Percentiles rank a stretch among this genome's conserved stretches.
Evolutionary conservation across 2,888 invertebrate species (phyloP).

Genomic region (Watsonalla cultraria): DNA sequence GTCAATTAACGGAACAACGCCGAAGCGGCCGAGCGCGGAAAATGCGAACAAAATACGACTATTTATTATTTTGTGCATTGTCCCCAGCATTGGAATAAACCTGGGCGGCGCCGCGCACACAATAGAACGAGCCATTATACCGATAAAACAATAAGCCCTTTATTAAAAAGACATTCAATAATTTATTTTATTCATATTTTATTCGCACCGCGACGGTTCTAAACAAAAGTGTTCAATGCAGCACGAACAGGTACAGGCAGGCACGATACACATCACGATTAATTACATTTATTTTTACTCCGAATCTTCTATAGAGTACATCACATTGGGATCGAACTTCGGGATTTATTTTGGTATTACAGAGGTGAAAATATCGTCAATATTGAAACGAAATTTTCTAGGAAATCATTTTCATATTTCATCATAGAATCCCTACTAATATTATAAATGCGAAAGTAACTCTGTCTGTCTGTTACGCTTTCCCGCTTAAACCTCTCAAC

Average conservation of each 20-base stretch:
- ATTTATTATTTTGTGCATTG: constrained; percentile 75
- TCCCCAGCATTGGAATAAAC: constrained; percentile 42
- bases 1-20: constrained; percentile 69
- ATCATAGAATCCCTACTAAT: too few species aligned
- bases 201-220: constrained; percentile 52
- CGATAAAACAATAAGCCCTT: constrained; percentile 73
- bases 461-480: too few species aligned
- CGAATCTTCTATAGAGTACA: neutral
- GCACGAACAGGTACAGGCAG: neutral
- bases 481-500: too few species aligned
- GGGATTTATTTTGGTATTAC: too few species aligned
- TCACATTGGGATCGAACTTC: too few species aligned
- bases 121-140: constrained; percentile 62
- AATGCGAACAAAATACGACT: constrained; percentile 69
- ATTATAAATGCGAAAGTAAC: too few species aligned
- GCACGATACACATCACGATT: neutral
- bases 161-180: constrained; percentile 78
- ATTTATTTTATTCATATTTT: constrained; percentile 76
- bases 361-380: too few species aligned
- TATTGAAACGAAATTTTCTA: too few species aligned
- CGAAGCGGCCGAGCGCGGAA: constrained; percentile 67
- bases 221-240: constrained; percentile 42
- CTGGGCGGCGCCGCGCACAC: constrained; percentile 61
- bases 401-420: too few species aligned
- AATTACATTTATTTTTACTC: neutral